These are phyloP conservation scores for Aptenodytes forsteri DNA, from an alignment of 2,113 vertebrate species.

Conservation along the genomic window DNA sequence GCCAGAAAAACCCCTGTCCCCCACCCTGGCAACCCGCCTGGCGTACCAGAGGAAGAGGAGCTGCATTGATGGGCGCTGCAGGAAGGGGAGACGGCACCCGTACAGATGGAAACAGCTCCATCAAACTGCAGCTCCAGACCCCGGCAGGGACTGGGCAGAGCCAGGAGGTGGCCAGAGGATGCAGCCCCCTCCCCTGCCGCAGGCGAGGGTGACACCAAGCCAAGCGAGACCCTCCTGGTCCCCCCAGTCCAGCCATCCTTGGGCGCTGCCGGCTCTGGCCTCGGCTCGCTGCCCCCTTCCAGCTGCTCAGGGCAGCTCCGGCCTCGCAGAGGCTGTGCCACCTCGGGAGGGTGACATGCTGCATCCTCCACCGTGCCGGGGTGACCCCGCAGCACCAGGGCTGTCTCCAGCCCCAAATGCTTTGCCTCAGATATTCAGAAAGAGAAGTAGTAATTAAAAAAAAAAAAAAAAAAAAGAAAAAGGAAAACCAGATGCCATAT, in stretches of 20 bases:
- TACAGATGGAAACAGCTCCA: not conserved
- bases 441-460: not conserved
- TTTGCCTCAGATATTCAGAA: not conserved
- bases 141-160: not conserved
- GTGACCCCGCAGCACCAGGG: not conserved
- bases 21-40: not conserved
- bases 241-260: not conserved
- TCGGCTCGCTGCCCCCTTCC: not conserved
- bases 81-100: not conserved
- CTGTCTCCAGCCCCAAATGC: not conserved
- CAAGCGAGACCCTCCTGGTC: fast-evolving
- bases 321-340: not conserved
- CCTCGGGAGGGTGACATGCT: fast-evolving
- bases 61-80: not conserved
- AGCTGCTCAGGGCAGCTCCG: not conserved
- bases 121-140: not conserved
- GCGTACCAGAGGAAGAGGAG: not conserved
- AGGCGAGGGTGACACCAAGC: not conserved
- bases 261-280: fast-evolving
- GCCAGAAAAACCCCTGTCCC: not conserved
- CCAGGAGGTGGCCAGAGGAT: not conserved
- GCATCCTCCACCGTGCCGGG: fast-evolving
- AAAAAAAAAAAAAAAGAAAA: not conserved
- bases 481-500: not conserved
- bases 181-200: fast-evolving